Evolutionary conservation across 1,140 invertebrate species (phyloP).

Genomic region (Thereuonema tuberculata): DNA sequence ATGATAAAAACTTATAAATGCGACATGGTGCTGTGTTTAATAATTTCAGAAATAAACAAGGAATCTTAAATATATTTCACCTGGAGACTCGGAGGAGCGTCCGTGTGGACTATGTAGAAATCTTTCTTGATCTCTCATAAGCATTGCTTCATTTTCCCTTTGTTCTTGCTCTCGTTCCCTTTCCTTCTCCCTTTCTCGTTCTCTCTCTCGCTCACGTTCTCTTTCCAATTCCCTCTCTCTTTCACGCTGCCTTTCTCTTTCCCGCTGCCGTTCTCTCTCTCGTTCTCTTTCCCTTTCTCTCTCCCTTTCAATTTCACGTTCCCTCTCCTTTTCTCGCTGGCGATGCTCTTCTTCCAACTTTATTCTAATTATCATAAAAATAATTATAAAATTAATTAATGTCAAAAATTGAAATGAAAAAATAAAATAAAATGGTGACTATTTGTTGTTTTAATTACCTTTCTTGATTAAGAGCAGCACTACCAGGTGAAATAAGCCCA

Average conservation of each 20-base stretch:
- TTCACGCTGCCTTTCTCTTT: not conserved
- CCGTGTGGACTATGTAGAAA: not conserved
- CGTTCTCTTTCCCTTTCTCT: conserved; percentile 4
- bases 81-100: not conserved
- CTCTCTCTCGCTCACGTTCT: not conserved
- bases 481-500: conserved; percentile 35
- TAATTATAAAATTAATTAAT: not conserved
- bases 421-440: too few species aligned
- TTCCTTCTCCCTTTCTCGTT: conserved; percentile 1
- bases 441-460: too few species aligned
- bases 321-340: not conserved
- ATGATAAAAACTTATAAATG: too few species aligned
- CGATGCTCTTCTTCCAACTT: conserved; percentile 9
- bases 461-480: conserved; percentile 36
- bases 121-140: not conserved
- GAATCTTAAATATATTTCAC: too few species aligned
- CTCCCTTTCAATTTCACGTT: conserved; percentile 3
- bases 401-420: too few species aligned
- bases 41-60: too few species aligned
- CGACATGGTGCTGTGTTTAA: too few species aligned
- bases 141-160: not conserved
- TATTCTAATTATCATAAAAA: not conserved
- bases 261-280: not conserved
- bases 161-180: not conserved
- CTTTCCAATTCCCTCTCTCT: not conserved